Percentiles rank a stretch among this genome's conserved stretches.
phyloP scores from a whole-genome alignment of 2,113 vertebrate species.

The Agelaius tricolor region DNA sequence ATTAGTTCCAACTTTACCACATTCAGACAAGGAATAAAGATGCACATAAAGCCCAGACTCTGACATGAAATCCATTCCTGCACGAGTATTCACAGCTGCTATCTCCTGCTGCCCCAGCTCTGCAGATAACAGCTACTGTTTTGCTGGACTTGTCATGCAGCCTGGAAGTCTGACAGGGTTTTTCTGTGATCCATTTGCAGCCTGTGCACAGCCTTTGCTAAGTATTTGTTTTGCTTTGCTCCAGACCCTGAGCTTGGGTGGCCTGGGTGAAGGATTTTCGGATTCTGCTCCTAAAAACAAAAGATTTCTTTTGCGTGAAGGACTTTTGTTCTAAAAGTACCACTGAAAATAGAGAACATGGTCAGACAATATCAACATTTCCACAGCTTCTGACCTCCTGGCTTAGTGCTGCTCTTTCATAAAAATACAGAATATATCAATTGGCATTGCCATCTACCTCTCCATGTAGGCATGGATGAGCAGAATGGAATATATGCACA shows the following conservation, averaged over 20 bases:
- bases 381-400: not conserved
- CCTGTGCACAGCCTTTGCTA: not conserved
- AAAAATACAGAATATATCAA: not conserved
- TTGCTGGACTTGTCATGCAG: constrained; percentile 10
- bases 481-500: not conserved
- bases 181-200: not conserved
- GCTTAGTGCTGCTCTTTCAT: not conserved
- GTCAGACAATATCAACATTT: not conserved
- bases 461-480: not conserved
- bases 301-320: not conserved
- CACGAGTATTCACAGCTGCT: not conserved
- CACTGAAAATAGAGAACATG: not conserved
- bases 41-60: not conserved
- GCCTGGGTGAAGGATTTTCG: not conserved
- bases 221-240: constrained; percentile 8
- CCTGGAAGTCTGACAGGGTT: not conserved
- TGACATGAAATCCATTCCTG: constrained; percentile 5
- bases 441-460: not conserved
- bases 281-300: not conserved
- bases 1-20: constrained; percentile 26
- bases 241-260: constrained; percentile 24
- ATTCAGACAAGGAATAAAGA: constrained; percentile 28
- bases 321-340: not conserved
- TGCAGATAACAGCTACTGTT: constrained; percentile 52
- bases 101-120: constrained; percentile 22